Base-by-base conservation (phyloP, 2,888 invertebrate species). In the Syrphus vitripennis region DNA sequence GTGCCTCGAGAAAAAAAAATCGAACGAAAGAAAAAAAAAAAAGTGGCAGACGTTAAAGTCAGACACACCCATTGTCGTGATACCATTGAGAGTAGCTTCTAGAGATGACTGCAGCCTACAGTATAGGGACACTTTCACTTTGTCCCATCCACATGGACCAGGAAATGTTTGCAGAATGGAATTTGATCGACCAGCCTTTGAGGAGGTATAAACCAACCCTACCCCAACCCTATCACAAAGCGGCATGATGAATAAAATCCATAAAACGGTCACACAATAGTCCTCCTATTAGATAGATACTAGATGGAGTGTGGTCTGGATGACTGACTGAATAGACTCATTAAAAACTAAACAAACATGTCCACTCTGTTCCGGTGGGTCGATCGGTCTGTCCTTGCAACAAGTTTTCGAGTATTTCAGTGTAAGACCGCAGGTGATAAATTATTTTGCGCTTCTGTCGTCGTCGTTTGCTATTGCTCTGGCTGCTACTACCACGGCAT, bases 1-100 rank as follows among this genome's bases (percentile, higher is more conserved):
- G 70, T 67, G 57, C 50, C 45, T 45, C 19, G n/a, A 31, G 6
- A 37, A 19, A 19, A 16, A 16, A 67, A 69, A 40, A 24, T 21
- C 31, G 7, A 48, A 45, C n/a, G 16, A 45, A 19, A 65, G 7
- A 48, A 45, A 19, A 14, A 45, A 19, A 65, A 55, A 69, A 55
- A 55, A 40, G 53, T 75, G 48, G 65, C 72, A 72, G 24, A 14
- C 67, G 24, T 61, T 24, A 61, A 9, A 40, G 77, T 69, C 76
- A 5, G 79, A 78, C 83, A 84, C 83, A 84, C 83, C 83, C 79
- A 84, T 59, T 59, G 70, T 84, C 83, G 79, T 84, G 80, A 76
- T 59, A 71, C 26, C 42, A 72, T 69, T 21, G 48, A 53, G 45
- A 61, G 74, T 78, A 59, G 42, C 34, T 55, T 29, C 34, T 9